Conservation (phyloP, 2,797 vertebrate genomes). For the Catamblyrhynchus diadema region DNA sequence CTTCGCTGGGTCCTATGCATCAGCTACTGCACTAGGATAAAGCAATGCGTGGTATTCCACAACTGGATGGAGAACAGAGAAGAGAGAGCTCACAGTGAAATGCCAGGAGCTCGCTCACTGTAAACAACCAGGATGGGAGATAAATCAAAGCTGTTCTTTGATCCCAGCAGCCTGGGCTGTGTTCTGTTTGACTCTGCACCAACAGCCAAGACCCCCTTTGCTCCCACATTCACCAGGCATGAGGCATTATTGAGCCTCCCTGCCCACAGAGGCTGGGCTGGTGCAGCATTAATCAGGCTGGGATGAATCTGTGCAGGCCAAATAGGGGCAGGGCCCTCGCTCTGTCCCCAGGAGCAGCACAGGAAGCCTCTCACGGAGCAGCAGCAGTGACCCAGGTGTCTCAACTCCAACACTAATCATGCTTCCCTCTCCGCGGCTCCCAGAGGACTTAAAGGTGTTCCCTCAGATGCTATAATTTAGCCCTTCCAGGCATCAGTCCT, state of each 20-base stretch:
- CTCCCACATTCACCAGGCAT: accelerated
- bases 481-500: slow-evolving; percentile 12
- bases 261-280: neutral
- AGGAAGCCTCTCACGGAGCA: neutral
- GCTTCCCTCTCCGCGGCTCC: neutral
- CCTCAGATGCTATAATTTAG: slow-evolving; percentile 8
- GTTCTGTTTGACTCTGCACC: neutral
- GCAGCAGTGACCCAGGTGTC: neutral
- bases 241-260: neutral
- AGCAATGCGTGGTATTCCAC: neutral
- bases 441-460: slow-evolving; percentile 10
- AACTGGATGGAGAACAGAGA: neutral
- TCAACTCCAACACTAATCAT: neutral
- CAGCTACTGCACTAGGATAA: neutral
- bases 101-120: accelerated
- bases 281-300: neutral
- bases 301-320: neutral
- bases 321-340: neutral
- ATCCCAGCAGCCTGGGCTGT: accelerated
- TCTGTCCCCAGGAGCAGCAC: neutral
- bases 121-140: neutral
- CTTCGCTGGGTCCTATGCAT: neutral
- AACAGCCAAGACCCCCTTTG: neutral
- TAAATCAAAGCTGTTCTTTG: slow-evolving; percentile 10
- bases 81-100: neutral